These are phyloP conservation scores for Tapera naevia DNA, from an alignment of 2,797 vertebrate genomes.

Conservation along the genomic window DNA sequence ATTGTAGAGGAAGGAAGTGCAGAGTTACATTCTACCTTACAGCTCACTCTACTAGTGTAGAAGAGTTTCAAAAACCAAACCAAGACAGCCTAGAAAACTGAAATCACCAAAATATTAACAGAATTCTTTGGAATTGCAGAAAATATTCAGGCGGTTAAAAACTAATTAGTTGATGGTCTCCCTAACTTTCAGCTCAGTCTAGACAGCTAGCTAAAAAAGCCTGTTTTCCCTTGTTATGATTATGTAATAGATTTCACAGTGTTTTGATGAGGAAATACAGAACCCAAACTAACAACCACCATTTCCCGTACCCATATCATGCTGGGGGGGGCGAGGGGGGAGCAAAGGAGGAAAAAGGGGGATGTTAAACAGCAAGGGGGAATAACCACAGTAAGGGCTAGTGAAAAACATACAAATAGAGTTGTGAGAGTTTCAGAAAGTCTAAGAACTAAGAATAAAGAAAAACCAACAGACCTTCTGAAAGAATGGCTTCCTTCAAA, in stretches of 20 bases:
- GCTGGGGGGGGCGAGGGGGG: background rate
- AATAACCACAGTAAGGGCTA: background rate
- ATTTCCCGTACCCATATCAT: constrained; percentile 24
- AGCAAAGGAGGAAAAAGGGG: background rate
- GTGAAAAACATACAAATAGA: background rate
- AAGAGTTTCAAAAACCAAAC: background rate
- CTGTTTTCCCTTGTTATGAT: constrained; percentile 1
- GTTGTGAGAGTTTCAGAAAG: background rate
- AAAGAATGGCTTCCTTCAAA: constrained; percentile 92
- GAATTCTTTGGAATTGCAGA: background rate
- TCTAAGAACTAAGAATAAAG: background rate
- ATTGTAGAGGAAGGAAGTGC: background rate
- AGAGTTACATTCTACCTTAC: background rate
- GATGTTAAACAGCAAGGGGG: background rate
- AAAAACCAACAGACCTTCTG: constrained; percentile 83
- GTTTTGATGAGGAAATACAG: constrained; percentile 49
- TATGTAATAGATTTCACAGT: constrained; percentile 55
- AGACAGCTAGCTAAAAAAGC: background rate
- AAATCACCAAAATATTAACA: background rate
- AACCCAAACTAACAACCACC: constrained; percentile 24
- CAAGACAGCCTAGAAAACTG: background rate
- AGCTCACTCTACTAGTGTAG: background rate
- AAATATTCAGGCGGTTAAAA: background rate
- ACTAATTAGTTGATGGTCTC: background rate
- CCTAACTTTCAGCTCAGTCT: background rate